A percentile compares a stretch with the other conserved stretches of the same genome.
phyloP scores from a whole-genome alignment of 2,113 vertebrate species.

The Muntiacus muntjak region DNA sequence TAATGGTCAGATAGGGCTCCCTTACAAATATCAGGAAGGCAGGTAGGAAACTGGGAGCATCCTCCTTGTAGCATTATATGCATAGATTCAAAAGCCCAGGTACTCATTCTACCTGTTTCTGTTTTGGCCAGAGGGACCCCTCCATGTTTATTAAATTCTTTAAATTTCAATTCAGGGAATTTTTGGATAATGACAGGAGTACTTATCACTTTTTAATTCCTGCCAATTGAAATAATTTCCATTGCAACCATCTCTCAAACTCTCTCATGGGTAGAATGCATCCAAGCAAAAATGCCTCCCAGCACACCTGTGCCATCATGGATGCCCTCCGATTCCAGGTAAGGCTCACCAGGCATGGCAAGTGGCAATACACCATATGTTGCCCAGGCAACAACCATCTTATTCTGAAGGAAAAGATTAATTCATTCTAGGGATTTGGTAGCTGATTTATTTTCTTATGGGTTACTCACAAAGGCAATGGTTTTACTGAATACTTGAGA shows the following conservation, averaged over 20 bases:
- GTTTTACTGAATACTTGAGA: constrained; percentile 21
- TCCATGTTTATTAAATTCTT: background rate
- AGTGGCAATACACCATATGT: background rate
- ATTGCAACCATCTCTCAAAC: constrained; percentile 20
- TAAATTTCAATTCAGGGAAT: background rate
- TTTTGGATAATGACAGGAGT: background rate
- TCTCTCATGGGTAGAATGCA: background rate
- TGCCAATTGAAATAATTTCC: background rate
- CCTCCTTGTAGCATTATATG: background rate
- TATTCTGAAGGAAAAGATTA: background rate
- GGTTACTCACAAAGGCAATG: background rate
- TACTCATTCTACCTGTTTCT: background rate
- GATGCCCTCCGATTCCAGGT: constrained; percentile 1
- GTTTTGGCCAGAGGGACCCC: background rate
- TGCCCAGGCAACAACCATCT: background rate
- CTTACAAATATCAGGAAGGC: background rate
- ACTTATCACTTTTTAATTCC: background rate
- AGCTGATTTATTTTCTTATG: constrained; percentile 28
- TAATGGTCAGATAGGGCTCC: background rate
- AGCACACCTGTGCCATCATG: background rate
- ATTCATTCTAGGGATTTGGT: background rate
- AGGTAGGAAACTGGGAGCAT: background rate
- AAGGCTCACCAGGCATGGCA: background rate
- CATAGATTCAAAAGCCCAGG: background rate
- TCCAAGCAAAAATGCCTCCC: background rate